Base-by-base conservation (phyloP, 2,113 vertebrate species). In the Plecotus auritus region DNA sequence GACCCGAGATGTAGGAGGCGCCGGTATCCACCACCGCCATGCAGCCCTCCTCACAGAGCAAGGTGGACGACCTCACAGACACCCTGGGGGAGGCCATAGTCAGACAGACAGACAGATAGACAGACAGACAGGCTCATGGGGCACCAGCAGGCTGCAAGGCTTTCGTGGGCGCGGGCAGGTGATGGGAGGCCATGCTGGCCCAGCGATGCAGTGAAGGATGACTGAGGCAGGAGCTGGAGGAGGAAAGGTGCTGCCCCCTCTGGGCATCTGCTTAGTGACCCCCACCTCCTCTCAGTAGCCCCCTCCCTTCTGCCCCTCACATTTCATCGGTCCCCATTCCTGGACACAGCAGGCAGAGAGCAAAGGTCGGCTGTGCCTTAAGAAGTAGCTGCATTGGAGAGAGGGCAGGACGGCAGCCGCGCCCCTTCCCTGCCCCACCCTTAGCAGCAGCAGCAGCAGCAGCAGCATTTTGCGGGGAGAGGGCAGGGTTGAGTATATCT, bases 1-100 rank as follows among this genome's bases (percentile, higher is more conserved):
- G 99, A 10, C 99, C 99, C 0, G 99, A 99, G 98, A 99, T 99
- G 98, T 99, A 99, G 93, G 99, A 99, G 16, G 99, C 99, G 0
- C 99, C 99, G 0, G 99, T 99, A 97, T 99, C 99, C 4, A 99
- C 98, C 51, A 99, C 98, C 42, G 98, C 99, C 1, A 97, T 98
- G 93, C 99, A 99, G 92, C 99, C 99, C 2, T 99, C 99, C 74
- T 97, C 97, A 73, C 99, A 99, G 98, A 99, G 99, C 94, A 99
- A 93, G 16, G 97, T 97, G 77, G 99, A 98, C 1, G 97, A 98
- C 47, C 99, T 99, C 4, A 99, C 98, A 1, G 99, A 99, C 90
- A 99, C 99, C 7, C 99, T 99, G 98, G 0, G 0, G 76, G 87
- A 95, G 20, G 11, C 18, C 78, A 66, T 40, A 70, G 61, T 82